Base-by-base conservation (phyloP, 2,113 vertebrate genomes). In the Sciurus niger region DNA sequence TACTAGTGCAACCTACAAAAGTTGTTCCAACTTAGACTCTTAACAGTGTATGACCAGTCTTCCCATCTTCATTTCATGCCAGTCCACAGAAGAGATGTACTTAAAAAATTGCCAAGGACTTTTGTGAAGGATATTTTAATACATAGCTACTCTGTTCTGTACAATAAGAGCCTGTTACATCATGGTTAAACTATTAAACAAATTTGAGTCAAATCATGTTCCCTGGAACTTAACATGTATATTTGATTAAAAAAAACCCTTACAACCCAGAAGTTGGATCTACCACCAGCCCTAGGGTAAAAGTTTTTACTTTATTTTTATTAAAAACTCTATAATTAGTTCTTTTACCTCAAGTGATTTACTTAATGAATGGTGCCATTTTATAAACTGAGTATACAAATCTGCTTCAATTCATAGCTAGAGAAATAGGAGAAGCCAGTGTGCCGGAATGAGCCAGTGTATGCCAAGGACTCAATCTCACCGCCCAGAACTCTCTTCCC, bases 371-470 rank as follows among this genome's bases (percentile, higher is more conserved):
- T 96, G 43, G 67, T 96, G 60, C 25, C 76, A 70, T 89, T 97
- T 97, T 96, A 95, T 90, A 96, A 96, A 68, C n/a, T 83, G 94
- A 82, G 48, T 94, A 92, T 93, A 93, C 94, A 93, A 96, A 79
- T 84, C 37, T 18, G 43, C 53, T 93, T 46, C 30, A 79, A 65
- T 87, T 96, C 82, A 80, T 95, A 93, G 60, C 60, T 89, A 72
- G 85, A 74, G 48, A 91, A 96, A 68, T 7, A 93, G 48, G 55
- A 94, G 89, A 93, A 89, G 43, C 30, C 51, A 51, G 32, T n/a
- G 43, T 34, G 48, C 89, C 51, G 92, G 67, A 94, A 72, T 48
- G 51, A 78, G 65, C 89, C 16, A 34, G 25, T 60, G 5, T 60
- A 30, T 76, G 70, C 92, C 96, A 96, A 68, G 34, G 34, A 84